A percentile compares a stretch with the other conserved stretches of the same genome.
These are phyloP conservation scores for Augochlora pura DNA, from an alignment of 1,140 invertebrate species.

Conservation along the genomic window DNA sequence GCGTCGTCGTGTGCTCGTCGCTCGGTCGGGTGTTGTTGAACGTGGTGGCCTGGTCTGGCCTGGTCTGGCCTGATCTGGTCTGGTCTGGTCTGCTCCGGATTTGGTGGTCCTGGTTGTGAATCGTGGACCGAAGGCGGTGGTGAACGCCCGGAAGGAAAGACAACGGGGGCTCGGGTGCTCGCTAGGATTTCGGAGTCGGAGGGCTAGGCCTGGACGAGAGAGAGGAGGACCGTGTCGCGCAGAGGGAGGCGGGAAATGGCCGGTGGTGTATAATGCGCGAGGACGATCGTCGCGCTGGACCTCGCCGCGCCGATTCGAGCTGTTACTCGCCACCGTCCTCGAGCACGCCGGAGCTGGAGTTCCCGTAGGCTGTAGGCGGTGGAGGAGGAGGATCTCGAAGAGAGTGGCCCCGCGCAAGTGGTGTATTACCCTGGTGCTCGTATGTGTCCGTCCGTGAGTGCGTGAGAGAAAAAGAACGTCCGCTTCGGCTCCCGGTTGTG, in stretches of 20 bases:
- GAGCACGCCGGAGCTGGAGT: no score
- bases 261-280: slow-evolving; percentile 38
- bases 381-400: no score
- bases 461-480: not conserved
- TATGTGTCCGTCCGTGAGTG: slow-evolving; percentile 54
- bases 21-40: slow-evolving; percentile 2
- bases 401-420: slow-evolving; percentile 11
- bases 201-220: no score
- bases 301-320: slow-evolving; percentile 20
- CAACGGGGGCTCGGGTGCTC: no score
- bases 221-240: not conserved
- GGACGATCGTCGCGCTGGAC: slow-evolving; percentile 20
- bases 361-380: no score
- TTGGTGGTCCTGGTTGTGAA: not conserved
- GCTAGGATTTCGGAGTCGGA: no score
- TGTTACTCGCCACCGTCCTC: not conserved
- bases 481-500: no score
- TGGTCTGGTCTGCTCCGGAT: no score
- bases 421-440: slow-evolving; percentile 15
- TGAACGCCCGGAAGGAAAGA: not conserved
- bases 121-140: not conserved
- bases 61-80: no score
- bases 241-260: slow-evolving; percentile 27
- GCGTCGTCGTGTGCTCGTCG: slow-evolving; percentile 6
- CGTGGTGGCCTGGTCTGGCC: not conserved